phyloP scores from a whole-genome alignment of 2,113 vertebrate genomes.

The Echinops telfairi region DNA sequence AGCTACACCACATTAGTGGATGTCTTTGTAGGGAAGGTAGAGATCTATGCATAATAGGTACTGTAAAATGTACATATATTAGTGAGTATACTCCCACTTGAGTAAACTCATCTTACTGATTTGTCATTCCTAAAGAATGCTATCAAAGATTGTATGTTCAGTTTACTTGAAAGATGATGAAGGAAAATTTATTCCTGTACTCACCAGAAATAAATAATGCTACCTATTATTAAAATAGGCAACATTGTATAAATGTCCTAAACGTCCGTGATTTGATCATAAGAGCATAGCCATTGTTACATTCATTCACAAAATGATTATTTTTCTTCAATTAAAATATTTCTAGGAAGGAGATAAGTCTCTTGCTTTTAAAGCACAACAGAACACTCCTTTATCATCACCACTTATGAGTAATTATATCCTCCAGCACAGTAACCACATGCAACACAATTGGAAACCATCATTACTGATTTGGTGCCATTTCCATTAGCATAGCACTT shows the following conservation, averaged over 20 bases:
- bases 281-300: neutral
- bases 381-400: neutral
- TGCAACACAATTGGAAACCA: neutral
- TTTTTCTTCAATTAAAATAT: neutral
- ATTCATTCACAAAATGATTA: neutral
- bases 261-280: neutral
- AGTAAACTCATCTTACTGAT: neutral
- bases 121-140: neutral
- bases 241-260: neutral
- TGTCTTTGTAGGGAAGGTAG: too few relatives aligned
- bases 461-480: neutral
- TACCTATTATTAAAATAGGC: neutral
- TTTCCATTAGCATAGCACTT: neutral
- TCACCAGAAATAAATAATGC: constrained; percentile 37
- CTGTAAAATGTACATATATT: too few relatives aligned
- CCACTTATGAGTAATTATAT: constrained; percentile 36
- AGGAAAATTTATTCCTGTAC: constrained; percentile 6
- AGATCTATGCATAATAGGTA: too few relatives aligned
- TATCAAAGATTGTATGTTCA: constrained; percentile 3
- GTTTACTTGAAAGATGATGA: constrained; percentile 25
- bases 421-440: neutral
- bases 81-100: too few relatives aligned
- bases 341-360: neutral
- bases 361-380: constrained; percentile 12
- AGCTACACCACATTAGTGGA: too few relatives aligned